Evolutionary conservation across 2,888 invertebrate species (phyloP).

Genomic region (Athalia cordata): DNA sequence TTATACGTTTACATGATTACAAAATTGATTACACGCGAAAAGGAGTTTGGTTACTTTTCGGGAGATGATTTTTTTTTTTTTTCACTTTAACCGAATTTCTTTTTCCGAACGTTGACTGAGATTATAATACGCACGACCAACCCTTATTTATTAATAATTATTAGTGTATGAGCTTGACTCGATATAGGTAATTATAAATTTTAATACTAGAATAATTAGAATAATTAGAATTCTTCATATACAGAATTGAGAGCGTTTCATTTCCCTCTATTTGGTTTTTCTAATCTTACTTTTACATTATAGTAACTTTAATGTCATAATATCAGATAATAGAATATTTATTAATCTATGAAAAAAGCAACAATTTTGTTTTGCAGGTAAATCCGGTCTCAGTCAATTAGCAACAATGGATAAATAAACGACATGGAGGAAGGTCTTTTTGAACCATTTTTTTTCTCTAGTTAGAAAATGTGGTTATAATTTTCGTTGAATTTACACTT

Average conservation of each 20-base stretch:
- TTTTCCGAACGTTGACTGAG: no score
- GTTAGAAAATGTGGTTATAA: no score
- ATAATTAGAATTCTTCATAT: conserved; percentile 50
- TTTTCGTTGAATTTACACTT: no score
- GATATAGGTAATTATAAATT: conserved; percentile 46
- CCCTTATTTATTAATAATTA: no score
- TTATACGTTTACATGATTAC: no score
- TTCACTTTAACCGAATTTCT: no score
- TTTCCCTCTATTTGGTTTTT: conserved; percentile 58
- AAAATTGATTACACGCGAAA: no score
- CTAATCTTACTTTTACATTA: conserved; percentile 44
- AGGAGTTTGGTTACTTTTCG: no score
- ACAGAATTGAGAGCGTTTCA: conserved; percentile 64
- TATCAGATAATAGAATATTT: conserved; percentile 1
- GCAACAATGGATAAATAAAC: conserved; percentile 16
- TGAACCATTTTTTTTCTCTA: no score
- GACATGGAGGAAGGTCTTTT: background rate
- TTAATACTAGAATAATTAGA: conserved; percentile 58
- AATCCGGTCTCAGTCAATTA: conserved; percentile 12
- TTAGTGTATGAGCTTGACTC: conserved; percentile 2
- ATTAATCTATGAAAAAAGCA: conserved; percentile 5
- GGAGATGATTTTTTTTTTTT: no score
- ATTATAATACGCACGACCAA: no score
- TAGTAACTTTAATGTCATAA: conserved; percentile 29
- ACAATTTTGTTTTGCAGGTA: conserved; percentile 13